Percentiles rank a stretch among this genome's conserved stretches.
Evolutionary conservation across 2,888 invertebrate genomes (phyloP).

Genomic region (Drosophila melanocephala): DNA sequence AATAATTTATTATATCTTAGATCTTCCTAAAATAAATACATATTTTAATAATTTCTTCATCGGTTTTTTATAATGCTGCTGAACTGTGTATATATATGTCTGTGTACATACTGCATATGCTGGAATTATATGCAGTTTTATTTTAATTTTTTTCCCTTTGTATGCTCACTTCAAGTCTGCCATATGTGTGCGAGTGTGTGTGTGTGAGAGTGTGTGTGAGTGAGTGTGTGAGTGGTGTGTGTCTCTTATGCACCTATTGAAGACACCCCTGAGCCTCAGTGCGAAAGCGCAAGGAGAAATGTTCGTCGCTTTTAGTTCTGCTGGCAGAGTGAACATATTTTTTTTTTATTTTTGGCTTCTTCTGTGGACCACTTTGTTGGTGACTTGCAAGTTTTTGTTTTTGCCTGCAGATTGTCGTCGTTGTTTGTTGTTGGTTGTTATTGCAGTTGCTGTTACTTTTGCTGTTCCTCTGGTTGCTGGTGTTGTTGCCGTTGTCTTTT

Average conservation of each 20-base stretch:
- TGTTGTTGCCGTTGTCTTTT: slow-evolving; percentile 57
- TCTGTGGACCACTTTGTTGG: slow-evolving; percentile 72
- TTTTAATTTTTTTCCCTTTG: slow-evolving; percentile 68
- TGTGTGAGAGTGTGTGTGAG: slow-evolving; percentile 2
- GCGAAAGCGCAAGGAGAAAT: slow-evolving; percentile 20
- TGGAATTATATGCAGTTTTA: slow-evolving; percentile 35
- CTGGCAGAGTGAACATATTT: slow-evolving; percentile 21
- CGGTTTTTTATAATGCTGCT: not conserved
- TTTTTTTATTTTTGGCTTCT: slow-evolving; percentile 46
- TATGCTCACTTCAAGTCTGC: slow-evolving; percentile 60
- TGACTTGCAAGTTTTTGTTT: slow-evolving; percentile 72
- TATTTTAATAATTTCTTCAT: not conserved
- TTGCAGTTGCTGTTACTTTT: slow-evolving; percentile 28
- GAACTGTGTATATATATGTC: slow-evolving; percentile 3
- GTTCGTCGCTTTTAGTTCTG: slow-evolving; percentile 10
- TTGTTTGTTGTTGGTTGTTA: slow-evolving; percentile 24
- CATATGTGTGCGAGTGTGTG: slow-evolving; percentile 16
- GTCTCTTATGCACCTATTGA: slow-evolving; percentile 25
- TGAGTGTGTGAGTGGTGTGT: slow-evolving; percentile 10
- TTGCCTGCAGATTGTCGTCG: slow-evolving; percentile 34
- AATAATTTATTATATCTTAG: not conserved
- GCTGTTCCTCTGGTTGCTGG: slow-evolving; percentile 31
- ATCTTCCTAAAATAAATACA: not conserved
- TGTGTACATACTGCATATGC: slow-evolving; percentile 12
- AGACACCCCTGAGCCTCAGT: slow-evolving; percentile 28